Percentiles rank a stretch among this genome's conserved stretches.
Conservation (phyloP, 1,140 invertebrate genomes). For the Pygmarrhopalites habei region DNA sequence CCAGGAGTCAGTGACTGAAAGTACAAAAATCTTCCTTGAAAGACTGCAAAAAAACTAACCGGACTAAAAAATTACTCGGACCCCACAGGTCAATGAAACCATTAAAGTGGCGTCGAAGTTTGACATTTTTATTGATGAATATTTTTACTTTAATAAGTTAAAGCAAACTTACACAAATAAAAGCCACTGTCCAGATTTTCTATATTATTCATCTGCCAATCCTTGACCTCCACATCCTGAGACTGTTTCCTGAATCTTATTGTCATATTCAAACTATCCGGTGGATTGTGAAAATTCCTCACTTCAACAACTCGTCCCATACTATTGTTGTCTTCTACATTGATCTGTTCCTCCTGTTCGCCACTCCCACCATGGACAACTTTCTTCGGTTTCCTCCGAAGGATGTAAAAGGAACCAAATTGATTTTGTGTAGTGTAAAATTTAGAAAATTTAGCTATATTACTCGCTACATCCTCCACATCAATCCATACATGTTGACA, state of each 20-base stretch:
- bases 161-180: conserved; percentile 8
- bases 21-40: no score
- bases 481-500: conserved; percentile 4
- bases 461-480: not conserved
- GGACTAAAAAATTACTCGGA: no score
- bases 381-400: not conserved
- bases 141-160: no score
- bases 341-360: not conserved
- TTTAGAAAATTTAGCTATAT: not conserved
- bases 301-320: no score
- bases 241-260: no score
- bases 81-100: no score
- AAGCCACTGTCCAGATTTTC: conserved; percentile 1
- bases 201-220: conserved; percentile 8
- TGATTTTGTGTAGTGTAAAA: not conserved
- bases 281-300: no score
- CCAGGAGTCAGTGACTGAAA: conserved; percentile 21
- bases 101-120: no score
- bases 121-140: no score
- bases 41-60: no score
- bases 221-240: not conserved
- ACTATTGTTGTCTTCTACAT: no score
- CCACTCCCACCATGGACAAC: not conserved
- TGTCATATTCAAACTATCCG: no score
- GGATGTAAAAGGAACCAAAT: not conserved